These are phyloP conservation scores for Drosophila ambigua DNA, from an alignment of 1,140 invertebrate genomes.

Conservation along the genomic window DNA sequence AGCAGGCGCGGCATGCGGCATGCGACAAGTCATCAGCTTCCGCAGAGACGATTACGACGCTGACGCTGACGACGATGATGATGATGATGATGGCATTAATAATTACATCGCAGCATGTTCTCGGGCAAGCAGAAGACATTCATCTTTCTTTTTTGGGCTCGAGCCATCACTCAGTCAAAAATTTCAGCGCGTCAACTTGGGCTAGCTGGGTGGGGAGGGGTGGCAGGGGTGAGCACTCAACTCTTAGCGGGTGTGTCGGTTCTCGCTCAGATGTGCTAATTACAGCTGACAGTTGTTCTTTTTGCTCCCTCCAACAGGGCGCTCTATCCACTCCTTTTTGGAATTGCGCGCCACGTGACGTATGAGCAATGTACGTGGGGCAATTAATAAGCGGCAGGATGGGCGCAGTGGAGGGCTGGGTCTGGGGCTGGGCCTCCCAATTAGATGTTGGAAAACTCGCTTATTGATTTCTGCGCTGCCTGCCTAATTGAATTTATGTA, in stretches of 20 bases:
- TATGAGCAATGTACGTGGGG: conserved; percentile 79
- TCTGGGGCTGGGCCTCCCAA: conserved; percentile 2
- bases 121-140: conserved; percentile 65
- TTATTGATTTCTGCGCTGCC: conserved; percentile 74
- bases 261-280: conserved; percentile 73
- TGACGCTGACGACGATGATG: conserved; percentile 7
- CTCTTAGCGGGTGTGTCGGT: conserved; percentile 27
- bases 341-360: conserved; percentile 62
- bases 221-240: conserved; percentile 29
- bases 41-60: conserved; percentile 6
- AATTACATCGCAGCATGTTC: conserved; percentile 64
- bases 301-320: conserved; percentile 22
- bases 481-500: conserved; percentile 78
- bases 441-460: conserved; percentile 41
- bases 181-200: conserved; percentile 71
- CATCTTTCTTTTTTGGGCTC: conserved; percentile 56
- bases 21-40: conserved; percentile 46
- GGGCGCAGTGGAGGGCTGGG: background rate
- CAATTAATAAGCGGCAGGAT: conserved; percentile 65
- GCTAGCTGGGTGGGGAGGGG: conserved; percentile 36
- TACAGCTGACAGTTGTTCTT: conserved; percentile 75
- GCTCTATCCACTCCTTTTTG: conserved; percentile 35
- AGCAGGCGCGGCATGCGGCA: conserved; percentile 44
- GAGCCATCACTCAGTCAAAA: conserved; percentile 76
- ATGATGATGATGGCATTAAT: conserved; percentile 66